Percentiles rank a stretch among this genome's conserved stretches.
Evolutionary conservation across 2,888 invertebrate species (phyloP).

Genomic region (Sisyra terminalis): DNA sequence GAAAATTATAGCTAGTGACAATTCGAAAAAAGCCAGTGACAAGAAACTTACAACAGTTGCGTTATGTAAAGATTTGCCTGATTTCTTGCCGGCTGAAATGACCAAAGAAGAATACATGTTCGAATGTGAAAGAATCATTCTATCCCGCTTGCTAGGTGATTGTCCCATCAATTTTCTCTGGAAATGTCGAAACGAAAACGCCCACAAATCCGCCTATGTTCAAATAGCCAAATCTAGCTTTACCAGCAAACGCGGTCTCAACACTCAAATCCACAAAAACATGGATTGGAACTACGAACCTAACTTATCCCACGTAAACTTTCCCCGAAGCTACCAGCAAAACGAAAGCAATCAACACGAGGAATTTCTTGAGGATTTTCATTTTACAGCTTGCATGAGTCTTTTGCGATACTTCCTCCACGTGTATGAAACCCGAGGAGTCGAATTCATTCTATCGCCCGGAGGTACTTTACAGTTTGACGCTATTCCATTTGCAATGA

Average conservation of each 20-base stretch:
- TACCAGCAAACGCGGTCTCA: slow-evolving; percentile 83
- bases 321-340: slow-evolving; percentile 60
- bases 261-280: slow-evolving; percentile 50
- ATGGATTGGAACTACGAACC: slow-evolving; percentile 77
- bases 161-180: slow-evolving; percentile 76
- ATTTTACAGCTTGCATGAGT: slow-evolving; percentile 61
- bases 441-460: slow-evolving; percentile 29
- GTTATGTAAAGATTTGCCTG: no score
- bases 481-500: slow-evolving; percentile 50
- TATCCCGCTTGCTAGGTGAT: slow-evolving; percentile 62
- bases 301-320: slow-evolving; percentile 61
- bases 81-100: no score
- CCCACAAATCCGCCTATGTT: slow-evolving; percentile 55
- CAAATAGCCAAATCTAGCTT: slow-evolving; percentile 77
- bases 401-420: slow-evolving; percentile 46
- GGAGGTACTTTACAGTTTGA: slow-evolving; percentile 36
- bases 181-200: slow-evolving; percentile 73
- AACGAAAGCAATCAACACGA: slow-evolving; percentile 30
- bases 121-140: slow-evolving; percentile 13
- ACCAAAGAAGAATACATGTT: no score
- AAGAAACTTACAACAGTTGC: no score
- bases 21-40: not conserved
- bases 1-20: slow-evolving; percentile 22
- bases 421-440: slow-evolving; percentile 27
- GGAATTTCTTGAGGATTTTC: slow-evolving; percentile 53